These are phyloP conservation scores for Drosophila dunni DNA, from an alignment of 1,140 invertebrate genomes.

Conservation along the genomic window DNA sequence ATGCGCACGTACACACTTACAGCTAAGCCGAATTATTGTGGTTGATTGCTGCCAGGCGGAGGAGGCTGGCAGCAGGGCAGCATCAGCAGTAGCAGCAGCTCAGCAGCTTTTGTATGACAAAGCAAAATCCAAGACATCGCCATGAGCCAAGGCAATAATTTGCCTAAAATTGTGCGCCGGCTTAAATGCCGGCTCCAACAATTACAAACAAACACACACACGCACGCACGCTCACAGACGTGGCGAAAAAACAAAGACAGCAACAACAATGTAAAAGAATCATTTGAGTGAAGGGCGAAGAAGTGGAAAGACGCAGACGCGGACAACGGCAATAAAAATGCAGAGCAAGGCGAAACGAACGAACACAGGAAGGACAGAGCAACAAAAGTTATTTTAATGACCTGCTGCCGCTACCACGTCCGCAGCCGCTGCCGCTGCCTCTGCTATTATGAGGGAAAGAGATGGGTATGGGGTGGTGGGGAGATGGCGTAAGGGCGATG, in stretches of 20 bases:
- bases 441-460: neutral
- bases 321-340: slow-evolving; percentile 70
- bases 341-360: slow-evolving; percentile 71
- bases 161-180: slow-evolving; percentile 57
- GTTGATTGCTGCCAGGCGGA: slow-evolving; percentile 51
- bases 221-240: neutral
- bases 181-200: slow-evolving; percentile 61
- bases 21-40: slow-evolving; percentile 63
- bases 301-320: slow-evolving; percentile 32
- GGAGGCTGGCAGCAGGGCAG: neutral
- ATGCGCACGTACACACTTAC: slow-evolving; percentile 7
- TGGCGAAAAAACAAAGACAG: slow-evolving; percentile 4
- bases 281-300: slow-evolving; percentile 48
- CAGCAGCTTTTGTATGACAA: slow-evolving; percentile 49
- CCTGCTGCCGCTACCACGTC: slow-evolving; percentile 42
- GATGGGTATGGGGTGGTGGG: neutral
- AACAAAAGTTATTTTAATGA: slow-evolving; percentile 80
- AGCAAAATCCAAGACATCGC: slow-evolving; percentile 58
- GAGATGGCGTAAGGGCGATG: neutral
- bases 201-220: slow-evolving; percentile 25
- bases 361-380: slow-evolving; percentile 75
- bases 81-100: slow-evolving; percentile 32
- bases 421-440: neutral
- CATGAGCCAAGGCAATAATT: slow-evolving; percentile 59
- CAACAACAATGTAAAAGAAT: slow-evolving; percentile 39